phyloP scores from a whole-genome alignment of 2,797 vertebrate species.

The Acanthurus leucopareius region DNA sequence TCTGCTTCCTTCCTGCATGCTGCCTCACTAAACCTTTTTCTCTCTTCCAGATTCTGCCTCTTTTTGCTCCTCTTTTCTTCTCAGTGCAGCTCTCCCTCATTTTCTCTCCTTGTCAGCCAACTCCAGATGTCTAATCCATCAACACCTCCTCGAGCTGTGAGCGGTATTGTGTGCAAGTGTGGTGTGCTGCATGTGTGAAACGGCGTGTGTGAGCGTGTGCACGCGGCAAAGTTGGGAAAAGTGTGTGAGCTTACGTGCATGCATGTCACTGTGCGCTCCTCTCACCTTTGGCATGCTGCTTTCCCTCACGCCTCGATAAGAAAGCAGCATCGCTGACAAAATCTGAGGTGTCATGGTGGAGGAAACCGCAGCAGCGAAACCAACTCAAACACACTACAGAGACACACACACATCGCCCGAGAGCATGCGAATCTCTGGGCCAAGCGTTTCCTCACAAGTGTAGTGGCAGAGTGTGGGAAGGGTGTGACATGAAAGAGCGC shows the following conservation, averaged over 20 bases:
- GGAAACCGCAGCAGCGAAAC: constrained; percentile 64
- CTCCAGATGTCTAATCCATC: constrained; percentile 89
- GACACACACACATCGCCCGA: constrained; percentile 64
- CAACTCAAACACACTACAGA: constrained; percentile 59
- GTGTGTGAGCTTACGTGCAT: constrained; percentile 70
- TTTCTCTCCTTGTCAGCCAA: constrained; percentile 84
- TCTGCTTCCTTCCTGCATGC: constrained; percentile 63
- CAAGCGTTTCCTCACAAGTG: constrained; percentile 65
- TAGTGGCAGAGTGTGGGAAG: constrained; percentile 58
- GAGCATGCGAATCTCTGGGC: constrained; percentile 69
- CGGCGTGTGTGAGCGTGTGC: constrained; percentile 16
- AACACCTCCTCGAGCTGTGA: constrained; percentile 87
- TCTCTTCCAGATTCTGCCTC: constrained; percentile 58
- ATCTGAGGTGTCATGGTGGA: constrained; percentile 80
- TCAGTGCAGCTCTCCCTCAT: constrained; percentile 69
- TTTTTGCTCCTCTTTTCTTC: constrained; percentile 58
- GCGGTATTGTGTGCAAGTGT: constrained; percentile 74
- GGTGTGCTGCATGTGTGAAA: constrained; percentile 49
- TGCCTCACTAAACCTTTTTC: constrained; percentile 67
- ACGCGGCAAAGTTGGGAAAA: constrained; percentile 63
- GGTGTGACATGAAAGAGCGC: constrained; percentile 70
- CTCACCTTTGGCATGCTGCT: constrained; percentile 79
- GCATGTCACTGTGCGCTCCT: constrained; percentile 73
- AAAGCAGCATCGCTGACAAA: constrained; percentile 79
- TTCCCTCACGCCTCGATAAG: constrained; percentile 80